phyloP scores from a whole-genome alignment of 1,140 invertebrate genomes.

The Drosophila asahinai region DNA sequence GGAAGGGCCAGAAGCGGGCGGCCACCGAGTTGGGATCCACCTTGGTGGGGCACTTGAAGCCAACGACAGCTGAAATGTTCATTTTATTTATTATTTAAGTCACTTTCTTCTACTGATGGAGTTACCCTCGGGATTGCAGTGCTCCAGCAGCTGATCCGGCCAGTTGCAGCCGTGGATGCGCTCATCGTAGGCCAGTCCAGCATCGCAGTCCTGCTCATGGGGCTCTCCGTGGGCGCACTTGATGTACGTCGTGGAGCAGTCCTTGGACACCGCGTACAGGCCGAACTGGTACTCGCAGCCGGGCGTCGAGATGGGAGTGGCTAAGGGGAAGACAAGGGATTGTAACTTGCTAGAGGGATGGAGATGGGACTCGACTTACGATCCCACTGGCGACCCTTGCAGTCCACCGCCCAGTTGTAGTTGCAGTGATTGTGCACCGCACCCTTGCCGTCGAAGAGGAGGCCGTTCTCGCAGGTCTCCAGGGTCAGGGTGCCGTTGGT shows the following conservation, averaged over 20 bases:
- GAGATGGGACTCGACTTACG: conserved; percentile 87
- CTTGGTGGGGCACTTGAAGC: conserved; percentile 93
- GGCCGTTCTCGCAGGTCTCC: conserved; percentile 96
- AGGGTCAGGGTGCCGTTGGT: conserved; percentile 95
- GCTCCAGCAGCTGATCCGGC: conserved; percentile 94
- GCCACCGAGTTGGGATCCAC: conserved; percentile 91
- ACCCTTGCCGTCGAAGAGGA: conserved; percentile 95
- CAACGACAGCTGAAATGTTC: conserved; percentile 88
- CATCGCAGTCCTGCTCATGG: conserved; percentile 91
- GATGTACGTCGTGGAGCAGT: conserved; percentile 94
- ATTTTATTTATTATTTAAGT: no score
- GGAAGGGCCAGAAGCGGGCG: conserved; percentile 95
- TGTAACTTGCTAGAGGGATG: no score
- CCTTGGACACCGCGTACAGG: conserved; percentile 91
- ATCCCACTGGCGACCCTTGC: conserved; percentile 93
- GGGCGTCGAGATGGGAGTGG: conserved; percentile 90
- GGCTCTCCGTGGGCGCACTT: conserved; percentile 94
- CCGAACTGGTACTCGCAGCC: conserved; percentile 96
- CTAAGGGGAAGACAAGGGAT: conserved; percentile 85
- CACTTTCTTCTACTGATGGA: background rate
- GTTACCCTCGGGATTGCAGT: conserved; percentile 94
- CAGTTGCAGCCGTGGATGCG: conserved; percentile 96
- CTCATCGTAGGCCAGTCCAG: conserved; percentile 95
- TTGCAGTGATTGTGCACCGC: conserved; percentile 96
- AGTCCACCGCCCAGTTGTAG: conserved; percentile 96